Conservation (phyloP, 2,797 vertebrate genomes). For the Chelidonichthys spinosus region DNA sequence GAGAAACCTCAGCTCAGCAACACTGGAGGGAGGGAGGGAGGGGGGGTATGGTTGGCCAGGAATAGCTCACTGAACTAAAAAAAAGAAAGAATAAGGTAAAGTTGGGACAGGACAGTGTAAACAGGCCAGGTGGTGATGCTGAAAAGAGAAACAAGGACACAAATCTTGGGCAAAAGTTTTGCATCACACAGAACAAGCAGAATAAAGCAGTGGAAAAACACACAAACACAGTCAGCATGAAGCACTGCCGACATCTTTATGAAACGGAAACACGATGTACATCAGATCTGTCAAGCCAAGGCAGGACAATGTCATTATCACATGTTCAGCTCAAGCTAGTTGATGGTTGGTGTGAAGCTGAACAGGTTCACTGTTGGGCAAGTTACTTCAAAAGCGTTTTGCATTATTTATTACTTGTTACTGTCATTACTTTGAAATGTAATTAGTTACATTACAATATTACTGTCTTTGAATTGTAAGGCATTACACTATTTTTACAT, state of each 20-base stretch:
- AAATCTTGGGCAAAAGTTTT: slow-evolving; percentile 21
- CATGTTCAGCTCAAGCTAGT: too few species aligned
- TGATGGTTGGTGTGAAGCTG: too few species aligned
- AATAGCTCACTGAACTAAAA: slow-evolving; percentile 69
- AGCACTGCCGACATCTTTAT: slow-evolving; percentile 45
- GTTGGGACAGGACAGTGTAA: slow-evolving; percentile 41
- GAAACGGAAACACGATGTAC: slow-evolving; percentile 54
- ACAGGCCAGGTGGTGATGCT: slow-evolving; percentile 62
- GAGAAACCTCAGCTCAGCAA: slow-evolving; percentile 60
- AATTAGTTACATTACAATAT: too few species aligned
- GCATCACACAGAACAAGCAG: slow-evolving; percentile 13
- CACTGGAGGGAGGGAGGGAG: slow-evolving; percentile 7
- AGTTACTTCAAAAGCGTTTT: neutral
- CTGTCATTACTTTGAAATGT: too few species aligned
- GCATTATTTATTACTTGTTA: too few species aligned
- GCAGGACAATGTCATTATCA: slow-evolving; percentile 7
- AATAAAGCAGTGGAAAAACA: slow-evolving; percentile 26
- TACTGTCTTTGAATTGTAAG: too few species aligned
- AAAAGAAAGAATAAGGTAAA: slow-evolving; percentile 34
- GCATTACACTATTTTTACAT: too few species aligned
- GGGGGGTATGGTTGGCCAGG: slow-evolving; percentile 28
- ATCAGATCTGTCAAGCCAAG: slow-evolving; percentile 42
- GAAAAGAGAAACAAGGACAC: slow-evolving; percentile 67
- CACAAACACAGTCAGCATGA: slow-evolving; percentile 1
- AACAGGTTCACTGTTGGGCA: too few species aligned